These are phyloP conservation scores for Oreamnos americanus DNA, from an alignment of 2,113 vertebrate genomes.

Conservation along the genomic window DNA sequence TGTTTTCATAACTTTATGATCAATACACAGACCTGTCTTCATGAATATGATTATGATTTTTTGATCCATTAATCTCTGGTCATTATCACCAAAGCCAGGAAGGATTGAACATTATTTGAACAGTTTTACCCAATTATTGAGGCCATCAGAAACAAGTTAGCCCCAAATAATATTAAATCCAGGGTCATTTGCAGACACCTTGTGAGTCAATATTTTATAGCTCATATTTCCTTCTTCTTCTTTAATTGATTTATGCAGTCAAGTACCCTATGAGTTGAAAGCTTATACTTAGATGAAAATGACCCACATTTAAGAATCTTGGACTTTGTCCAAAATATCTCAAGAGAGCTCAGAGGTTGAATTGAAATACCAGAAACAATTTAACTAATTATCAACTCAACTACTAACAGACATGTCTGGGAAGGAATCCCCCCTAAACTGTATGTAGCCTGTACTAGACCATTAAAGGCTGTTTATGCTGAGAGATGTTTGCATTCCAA, in stretches of 20 bases:
- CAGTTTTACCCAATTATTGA: not conserved
- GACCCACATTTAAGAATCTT: not conserved
- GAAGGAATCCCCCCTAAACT: not conserved
- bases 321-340: not conserved
- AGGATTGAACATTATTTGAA: not conserved
- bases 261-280: slow-evolving; percentile 32
- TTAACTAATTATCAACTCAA: not conserved
- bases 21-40: not conserved
- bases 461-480: not conserved
- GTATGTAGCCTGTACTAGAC: not conserved
- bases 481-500: not conserved
- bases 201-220: not conserved
- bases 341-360: not conserved
- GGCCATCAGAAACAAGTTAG: not conserved
- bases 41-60: not conserved
- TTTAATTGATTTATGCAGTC: not conserved
- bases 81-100: not conserved
- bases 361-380: not conserved
- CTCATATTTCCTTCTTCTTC: not conserved
- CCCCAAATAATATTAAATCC: not conserved
- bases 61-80: not conserved
- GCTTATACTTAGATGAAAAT: not conserved
- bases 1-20: not conserved
- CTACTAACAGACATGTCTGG: not conserved
- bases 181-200: not conserved